Base-by-base conservation (phyloP, 35 echinoderm and acorn worm species). In the Lytechinus pictus region DNA sequence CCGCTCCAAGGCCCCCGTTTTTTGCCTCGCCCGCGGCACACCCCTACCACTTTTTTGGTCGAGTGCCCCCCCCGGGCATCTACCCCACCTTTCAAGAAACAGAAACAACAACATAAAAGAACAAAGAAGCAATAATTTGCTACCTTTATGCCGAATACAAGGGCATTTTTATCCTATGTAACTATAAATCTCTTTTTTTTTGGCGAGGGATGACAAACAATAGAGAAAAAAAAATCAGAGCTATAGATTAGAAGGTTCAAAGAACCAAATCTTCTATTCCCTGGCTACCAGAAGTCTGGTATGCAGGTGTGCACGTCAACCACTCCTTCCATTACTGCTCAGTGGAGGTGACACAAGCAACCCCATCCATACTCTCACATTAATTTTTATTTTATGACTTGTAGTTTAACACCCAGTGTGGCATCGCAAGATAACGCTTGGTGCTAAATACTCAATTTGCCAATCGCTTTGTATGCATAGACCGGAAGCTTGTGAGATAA, bases 401-500 rank as follows among this genome's bases (percentile, higher is more conserved):
- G 66, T 79, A 79, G 66, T 79, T 79, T 79, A 79, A 79, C 66
- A 79, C 16, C 16, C 19, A 79, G 66, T 79, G 19, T 79, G 66
- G 66, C 66, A 79, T 24, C 1, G 66, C 66, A 5, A 79, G 66
- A 79, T 79, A 79, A 79, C 66, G 19, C 66, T 79, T 24, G 66
- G 66, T 79, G 66, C 66, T 79, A 79, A 79, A 79, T 79, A 79
- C 66, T 79, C 66, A 79, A 79, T 79, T 79, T 79, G 66, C 66
- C 66, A 79, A 79, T 79, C 66, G 28, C 14, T 90, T 52, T 90
- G 88, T 90, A 54, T 90, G 88, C 88, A 6, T 52, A 90, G 88
- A 90, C 88, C 88, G 88, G 88, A 90, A 90, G 88, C 88, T 90
- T 6, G 16, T 12, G 28, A 90, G 88, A 90, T 90, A 90, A 90